phyloP scores from a whole-genome alignment of 2,113 vertebrate species.

The Orycteropus afer region DNA sequence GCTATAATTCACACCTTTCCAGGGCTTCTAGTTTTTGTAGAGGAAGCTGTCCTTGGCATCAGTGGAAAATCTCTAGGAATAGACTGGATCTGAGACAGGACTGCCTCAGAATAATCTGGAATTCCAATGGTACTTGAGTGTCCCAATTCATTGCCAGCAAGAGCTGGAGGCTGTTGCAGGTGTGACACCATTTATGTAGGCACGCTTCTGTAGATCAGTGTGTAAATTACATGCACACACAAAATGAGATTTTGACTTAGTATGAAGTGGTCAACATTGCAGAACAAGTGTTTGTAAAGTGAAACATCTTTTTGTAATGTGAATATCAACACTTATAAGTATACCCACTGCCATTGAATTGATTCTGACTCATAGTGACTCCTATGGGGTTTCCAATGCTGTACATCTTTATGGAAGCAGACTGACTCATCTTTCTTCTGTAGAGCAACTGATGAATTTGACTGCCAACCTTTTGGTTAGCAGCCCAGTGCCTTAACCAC shows the following conservation, averaged over 20 bases:
- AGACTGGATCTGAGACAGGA: slow-evolving; percentile 19
- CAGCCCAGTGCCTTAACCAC: too few species aligned
- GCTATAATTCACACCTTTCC: slow-evolving; percentile 81
- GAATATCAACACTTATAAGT: neutral
- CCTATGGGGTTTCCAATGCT: too few species aligned
- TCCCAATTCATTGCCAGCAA: neutral
- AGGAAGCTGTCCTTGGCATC: slow-evolving; percentile 38
- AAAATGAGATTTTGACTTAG: neutral
- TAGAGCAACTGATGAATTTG: too few species aligned
- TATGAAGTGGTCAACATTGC: neutral
- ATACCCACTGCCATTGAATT: too few species aligned
- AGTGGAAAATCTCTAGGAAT: slow-evolving; percentile 28
- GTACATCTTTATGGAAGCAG: too few species aligned
- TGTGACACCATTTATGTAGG: neutral
- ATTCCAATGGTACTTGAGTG: neutral
- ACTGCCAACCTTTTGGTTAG: too few species aligned
- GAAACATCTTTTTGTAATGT: neutral
- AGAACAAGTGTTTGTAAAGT: neutral
- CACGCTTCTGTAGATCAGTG: neutral
- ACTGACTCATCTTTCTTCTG: too few species aligned
- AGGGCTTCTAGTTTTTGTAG: slow-evolving; percentile 73
- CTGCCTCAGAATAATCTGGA: slow-evolving; percentile 26
- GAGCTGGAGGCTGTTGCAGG: neutral
- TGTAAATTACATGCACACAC: neutral
- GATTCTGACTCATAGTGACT: too few species aligned